These are phyloP conservation scores for Calliphora vomitoria DNA, from an alignment of 2,888 invertebrate species.

Conservation along the genomic window DNA sequence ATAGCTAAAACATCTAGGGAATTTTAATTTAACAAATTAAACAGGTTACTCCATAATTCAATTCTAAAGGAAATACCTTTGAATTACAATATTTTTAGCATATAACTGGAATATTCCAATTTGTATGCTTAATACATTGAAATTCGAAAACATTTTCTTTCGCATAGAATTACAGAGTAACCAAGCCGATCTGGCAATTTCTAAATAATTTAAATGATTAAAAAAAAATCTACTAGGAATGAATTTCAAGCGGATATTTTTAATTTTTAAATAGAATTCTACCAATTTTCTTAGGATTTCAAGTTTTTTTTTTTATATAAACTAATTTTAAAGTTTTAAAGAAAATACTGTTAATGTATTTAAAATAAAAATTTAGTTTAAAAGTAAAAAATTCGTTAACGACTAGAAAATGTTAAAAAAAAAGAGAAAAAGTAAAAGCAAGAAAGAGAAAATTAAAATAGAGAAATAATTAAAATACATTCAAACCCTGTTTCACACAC, in stretches of 20 bases:
- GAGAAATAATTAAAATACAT: not conserved
- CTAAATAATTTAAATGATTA: too few relatives aligned
- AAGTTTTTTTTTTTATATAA: not conserved
- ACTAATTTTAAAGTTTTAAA: slow-evolving; percentile 10
- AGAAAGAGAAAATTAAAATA: not conserved
- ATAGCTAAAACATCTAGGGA: too few relatives aligned
- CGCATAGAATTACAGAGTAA: too few relatives aligned
- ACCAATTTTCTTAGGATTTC: not conserved
- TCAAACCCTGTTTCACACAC: slow-evolving; percentile 60
- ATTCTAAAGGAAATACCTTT: too few relatives aligned
- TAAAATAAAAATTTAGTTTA: slow-evolving; percentile 32
- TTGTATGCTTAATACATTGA: too few relatives aligned
- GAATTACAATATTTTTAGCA: too few relatives aligned
- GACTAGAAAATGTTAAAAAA: slow-evolving; percentile 66
- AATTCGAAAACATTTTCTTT: too few relatives aligned
- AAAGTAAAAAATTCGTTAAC: slow-evolving; percentile 56
- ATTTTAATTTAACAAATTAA: too few relatives aligned
- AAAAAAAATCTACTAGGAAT: too few relatives aligned
- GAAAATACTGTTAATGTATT: slow-evolving; percentile 14
- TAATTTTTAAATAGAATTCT: not conserved
- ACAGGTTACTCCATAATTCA: too few relatives aligned
- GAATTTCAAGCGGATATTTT: not conserved
- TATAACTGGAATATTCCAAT: too few relatives aligned
- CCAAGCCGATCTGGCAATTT: too few relatives aligned
- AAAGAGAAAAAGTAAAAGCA: not conserved